Evolutionary conservation across 2,797 vertebrate genomes (phyloP).

Genomic region (Paramormyrops hopkinsi): DNA sequence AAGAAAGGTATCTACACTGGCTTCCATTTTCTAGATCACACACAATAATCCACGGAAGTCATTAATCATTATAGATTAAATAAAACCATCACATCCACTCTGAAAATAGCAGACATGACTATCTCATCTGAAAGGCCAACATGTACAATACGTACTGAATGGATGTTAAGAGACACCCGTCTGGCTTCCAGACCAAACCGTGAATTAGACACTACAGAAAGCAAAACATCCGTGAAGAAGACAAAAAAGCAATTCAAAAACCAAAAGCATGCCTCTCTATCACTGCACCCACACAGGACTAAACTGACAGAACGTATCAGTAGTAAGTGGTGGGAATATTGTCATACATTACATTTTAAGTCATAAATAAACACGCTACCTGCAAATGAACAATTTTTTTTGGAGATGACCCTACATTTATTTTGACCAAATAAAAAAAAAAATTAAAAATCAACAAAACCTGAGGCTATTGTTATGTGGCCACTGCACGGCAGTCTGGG

Average conservation of each 20-base stretch:
- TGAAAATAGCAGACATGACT: background rate
- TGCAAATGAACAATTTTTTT: background rate
- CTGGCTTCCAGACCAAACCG: constrained; percentile 22
- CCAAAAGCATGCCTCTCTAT: background rate
- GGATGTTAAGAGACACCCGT: constrained; percentile 14
- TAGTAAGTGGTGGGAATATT: background rate
- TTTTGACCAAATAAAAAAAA: background rate
- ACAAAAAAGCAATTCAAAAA: constrained; percentile 4
- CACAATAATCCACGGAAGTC: background rate
- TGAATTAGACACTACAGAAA: constrained; percentile 26
- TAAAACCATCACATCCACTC: background rate
- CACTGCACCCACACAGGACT: background rate
- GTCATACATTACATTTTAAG: background rate
- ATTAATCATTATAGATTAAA: background rate
- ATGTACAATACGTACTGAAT: constrained; percentile 22
- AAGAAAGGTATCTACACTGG: background rate
- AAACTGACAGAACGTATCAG: background rate
- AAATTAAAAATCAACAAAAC: background rate
- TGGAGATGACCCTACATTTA: background rate
- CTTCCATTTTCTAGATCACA: background rate
- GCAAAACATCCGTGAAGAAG: constrained; percentile 26
- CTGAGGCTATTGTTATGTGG: background rate
- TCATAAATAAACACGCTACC: background rate
- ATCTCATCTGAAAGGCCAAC: background rate
- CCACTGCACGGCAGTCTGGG: background rate